Base-by-base conservation (phyloP, 2,797 vertebrate species). In the Aphelocoma californica region DNA sequence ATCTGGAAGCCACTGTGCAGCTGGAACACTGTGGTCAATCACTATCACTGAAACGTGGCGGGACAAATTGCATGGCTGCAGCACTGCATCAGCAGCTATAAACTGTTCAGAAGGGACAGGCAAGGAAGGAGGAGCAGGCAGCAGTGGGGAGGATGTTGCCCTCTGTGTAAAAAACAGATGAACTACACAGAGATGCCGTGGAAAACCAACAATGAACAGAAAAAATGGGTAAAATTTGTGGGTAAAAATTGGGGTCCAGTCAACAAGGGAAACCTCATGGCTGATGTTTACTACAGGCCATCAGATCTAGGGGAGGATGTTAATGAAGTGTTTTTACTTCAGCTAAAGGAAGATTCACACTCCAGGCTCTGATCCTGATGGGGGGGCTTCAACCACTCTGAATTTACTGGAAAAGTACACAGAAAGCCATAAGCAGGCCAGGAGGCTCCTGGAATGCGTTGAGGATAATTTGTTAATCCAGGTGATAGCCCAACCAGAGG, bases 61-160 rank as follows among this genome's bases (percentile, higher is more conserved):
- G 47, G 47, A 36, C 32, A 18, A 36, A 25, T 10, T 14, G 20
- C 18, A 6, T 12, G 31, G 42, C 24, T 65, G 71, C 17, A 81
- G 26, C 24, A 12, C 47, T 14, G 47, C 47, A 26, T 16, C 26
- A 20, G 29, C n/a, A 31, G 14, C 24, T 48, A 4, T 19, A 23
- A 50, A 61, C 28, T 54, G 14, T n/a, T 56, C 51, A 75, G 53
- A 40, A 61, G 20, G 29, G 48, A 54, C 25, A 40, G 40, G 20
- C 34, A 48, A 34, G 40, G 31, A 34, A 57, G 19, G 24, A n/a
- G 45, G 23, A 48, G 15, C 0, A 0, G 3, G 36, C 1, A 0
- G 54, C 62, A 19, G 28, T 14, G 13, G n/a, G 28, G 20, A 16
- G 10, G 20, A 7, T 12, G 23, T 32, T 54, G 10, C 10, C 4